A percentile compares a stretch with the other conserved stretches of the same genome.
phyloP scores from a whole-genome alignment of 1,140 invertebrate species.

The Aculops lycopersici region DNA sequence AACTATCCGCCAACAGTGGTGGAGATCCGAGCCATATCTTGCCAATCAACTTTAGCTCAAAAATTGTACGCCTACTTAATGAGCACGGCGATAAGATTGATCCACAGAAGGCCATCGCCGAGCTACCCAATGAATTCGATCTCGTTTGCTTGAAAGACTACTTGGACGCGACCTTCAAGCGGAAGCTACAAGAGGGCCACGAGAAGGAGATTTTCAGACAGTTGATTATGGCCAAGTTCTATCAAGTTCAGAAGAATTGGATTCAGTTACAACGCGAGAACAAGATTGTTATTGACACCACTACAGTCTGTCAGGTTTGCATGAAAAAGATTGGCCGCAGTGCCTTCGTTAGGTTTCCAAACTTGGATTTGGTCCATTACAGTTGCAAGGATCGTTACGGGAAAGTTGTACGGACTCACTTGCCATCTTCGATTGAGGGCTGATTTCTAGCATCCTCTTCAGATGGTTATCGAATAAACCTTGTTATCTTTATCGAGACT shows the following conservation, averaged over 20 bases:
- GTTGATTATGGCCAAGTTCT: conserved; percentile 6
- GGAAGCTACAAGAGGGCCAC: conserved; percentile 6
- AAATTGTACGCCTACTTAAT: conserved; percentile 39
- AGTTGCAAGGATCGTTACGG: no score
- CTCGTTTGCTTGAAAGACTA: conserved; percentile 7
- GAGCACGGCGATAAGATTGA: conserved; percentile 46
- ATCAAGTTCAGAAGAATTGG: conserved; percentile 36
- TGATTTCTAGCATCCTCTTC: no score
- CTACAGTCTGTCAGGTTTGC: conserved; percentile 56
- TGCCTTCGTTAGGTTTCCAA: conserved; percentile 62
- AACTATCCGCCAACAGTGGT: conserved; percentile 14
- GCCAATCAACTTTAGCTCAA: conserved; percentile 35
- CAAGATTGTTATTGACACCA: conserved; percentile 44
- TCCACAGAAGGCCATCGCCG: conserved; percentile 25
- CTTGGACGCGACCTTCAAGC: conserved; percentile 8
- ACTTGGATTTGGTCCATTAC: conserved; percentile 66
- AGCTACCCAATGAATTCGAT: conserved; percentile 4
- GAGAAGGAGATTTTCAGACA: conserved; percentile 9
- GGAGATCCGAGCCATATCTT: conserved; percentile 13
- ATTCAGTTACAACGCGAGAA: conserved; percentile 37
- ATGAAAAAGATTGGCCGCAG: conserved; percentile 64
- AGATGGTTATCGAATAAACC: no score
- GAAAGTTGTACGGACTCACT: no score
- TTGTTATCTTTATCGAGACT: no score
- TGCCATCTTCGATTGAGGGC: no score